Evolutionary conservation across 2,113 vertebrate species (phyloP).

Genomic region (Picathartes gymnocephalus): DNA sequence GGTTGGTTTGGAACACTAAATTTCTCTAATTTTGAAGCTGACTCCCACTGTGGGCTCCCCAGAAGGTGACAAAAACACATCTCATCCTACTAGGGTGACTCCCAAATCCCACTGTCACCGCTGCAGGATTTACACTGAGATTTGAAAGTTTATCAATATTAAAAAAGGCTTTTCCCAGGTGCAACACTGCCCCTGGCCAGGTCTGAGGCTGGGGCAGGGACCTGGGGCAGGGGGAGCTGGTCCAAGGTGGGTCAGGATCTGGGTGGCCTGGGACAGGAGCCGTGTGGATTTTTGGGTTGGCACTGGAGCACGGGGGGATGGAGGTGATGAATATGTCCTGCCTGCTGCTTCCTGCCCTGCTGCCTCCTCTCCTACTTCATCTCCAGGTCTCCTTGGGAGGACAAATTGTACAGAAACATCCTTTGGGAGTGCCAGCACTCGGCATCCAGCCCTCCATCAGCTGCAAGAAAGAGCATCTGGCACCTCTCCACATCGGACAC

Average conservation of each 20-base stretch:
- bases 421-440: neutral
- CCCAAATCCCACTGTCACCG: neutral
- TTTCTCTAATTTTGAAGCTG: neutral
- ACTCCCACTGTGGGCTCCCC: neutral
- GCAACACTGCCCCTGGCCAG: neutral
- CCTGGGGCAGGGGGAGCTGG: neutral
- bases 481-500: neutral
- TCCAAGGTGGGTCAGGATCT: neutral
- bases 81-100: neutral
- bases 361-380: neutral
- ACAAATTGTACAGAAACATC: neutral
- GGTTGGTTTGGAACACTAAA: neutral
- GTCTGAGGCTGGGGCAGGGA: neutral
- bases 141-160: neutral
- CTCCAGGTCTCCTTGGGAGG: neutral
- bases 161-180: neutral
- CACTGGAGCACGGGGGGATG: neutral
- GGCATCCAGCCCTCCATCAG: neutral
- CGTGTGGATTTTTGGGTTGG: accelerated
- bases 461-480: neutral
- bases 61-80: neutral
- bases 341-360: neutral
- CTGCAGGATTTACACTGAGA: neutral
- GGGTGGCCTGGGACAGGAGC: neutral
- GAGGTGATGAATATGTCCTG: neutral